A percentile compares a stretch with the other conserved stretches of the same genome.
Conservation (phyloP, 92 coral and sea anemone genomes). For the Palythoa heliodiscus region DNA sequence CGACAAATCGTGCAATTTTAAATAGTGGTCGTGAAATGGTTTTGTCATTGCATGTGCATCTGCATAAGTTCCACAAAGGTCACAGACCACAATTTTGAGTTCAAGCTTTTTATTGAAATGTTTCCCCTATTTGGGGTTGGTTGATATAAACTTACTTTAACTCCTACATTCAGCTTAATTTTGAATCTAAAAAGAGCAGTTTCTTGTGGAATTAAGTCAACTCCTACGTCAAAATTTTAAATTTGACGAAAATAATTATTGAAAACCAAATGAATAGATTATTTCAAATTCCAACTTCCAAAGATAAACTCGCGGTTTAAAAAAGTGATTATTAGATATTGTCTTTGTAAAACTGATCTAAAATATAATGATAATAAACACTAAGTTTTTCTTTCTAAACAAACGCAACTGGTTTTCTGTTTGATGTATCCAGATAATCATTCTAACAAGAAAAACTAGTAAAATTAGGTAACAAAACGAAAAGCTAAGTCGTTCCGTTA, state of each 20-base stretch:
- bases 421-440: not conserved
- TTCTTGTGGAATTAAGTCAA: too few relatives aligned
- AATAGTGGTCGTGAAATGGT: constrained; percentile 11
- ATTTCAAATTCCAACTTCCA: not conserved
- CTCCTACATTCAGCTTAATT: constrained; percentile 2
- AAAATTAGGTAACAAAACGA: not conserved
- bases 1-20: not conserved
- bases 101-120: constrained; percentile 10
- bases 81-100: constrained; percentile 33
- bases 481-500: not conserved
- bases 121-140: not conserved
- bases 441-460: not conserved
- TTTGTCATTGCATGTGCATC: constrained; percentile 35
- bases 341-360: too few relatives aligned
- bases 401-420: not conserved
- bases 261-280: not conserved
- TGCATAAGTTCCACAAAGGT: constrained; percentile 19
- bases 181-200: not conserved
- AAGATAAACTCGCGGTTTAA: not conserved
- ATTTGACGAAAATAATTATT: not conserved
- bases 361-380: not conserved
- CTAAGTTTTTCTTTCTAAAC: not conserved
- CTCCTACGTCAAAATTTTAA: too few relatives aligned
- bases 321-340: not conserved
- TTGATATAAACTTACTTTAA: not conserved